These are phyloP conservation scores for Dasyornis broadbenti DNA, from an alignment of 2,113 vertebrate genomes.

Conservation along the genomic window DNA sequence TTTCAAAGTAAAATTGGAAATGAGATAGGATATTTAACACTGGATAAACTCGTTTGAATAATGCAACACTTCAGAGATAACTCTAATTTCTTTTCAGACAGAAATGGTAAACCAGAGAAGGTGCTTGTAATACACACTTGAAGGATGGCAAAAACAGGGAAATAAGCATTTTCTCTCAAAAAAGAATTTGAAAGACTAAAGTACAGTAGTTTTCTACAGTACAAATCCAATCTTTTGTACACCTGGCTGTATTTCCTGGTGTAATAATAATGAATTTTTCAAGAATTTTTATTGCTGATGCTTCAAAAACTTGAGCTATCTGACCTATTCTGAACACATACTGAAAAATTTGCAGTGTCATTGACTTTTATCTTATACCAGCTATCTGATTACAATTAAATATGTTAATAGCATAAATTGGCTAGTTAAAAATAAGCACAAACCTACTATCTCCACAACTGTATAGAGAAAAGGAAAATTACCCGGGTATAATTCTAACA, in stretches of 20 bases:
- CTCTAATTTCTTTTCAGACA: not conserved
- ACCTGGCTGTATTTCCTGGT: not conserved
- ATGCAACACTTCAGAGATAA: not conserved
- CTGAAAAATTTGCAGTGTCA: not conserved
- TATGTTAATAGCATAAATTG: not conserved
- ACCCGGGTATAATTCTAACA: not conserved
- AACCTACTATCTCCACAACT: not conserved
- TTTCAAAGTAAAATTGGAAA: constrained; percentile 21
- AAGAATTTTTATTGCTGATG: not conserved
- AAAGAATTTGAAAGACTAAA: not conserved
- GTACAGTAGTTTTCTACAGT: not conserved
- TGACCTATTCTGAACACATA: not conserved
- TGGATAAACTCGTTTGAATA: not conserved
- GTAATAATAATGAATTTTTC: not conserved
- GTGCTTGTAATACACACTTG: not conserved
- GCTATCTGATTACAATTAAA: not conserved
- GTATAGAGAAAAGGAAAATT: not conserved
- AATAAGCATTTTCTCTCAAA: not conserved
- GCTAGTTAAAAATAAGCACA: not conserved
- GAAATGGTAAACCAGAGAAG: not conserved
- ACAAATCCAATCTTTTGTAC: not conserved
- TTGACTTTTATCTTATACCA: not conserved
- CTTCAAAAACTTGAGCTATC: not conserved
- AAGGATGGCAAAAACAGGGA: not conserved
- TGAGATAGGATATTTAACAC: not conserved